Base-by-base conservation (phyloP, 2,113 vertebrate species). In the Perognathus longimembris region DNA sequence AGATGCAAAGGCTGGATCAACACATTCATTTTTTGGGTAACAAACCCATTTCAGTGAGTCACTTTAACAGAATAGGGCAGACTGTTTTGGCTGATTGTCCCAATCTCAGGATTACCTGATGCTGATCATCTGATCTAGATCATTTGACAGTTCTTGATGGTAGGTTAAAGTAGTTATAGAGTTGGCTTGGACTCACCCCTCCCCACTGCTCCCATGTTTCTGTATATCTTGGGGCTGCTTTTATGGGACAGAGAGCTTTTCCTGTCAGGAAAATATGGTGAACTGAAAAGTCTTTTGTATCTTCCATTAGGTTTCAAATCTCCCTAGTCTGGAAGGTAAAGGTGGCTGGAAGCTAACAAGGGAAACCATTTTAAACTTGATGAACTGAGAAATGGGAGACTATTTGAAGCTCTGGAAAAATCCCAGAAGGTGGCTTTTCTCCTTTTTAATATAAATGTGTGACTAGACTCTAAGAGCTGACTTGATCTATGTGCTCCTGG, bases 381-480 rank as follows among this genome's bases (percentile, higher is more conserved):
- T 96, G 95, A 97, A 94, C 92, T 96, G 85, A 94, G 95, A 97
- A 89, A 90, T 95, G 63, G 70, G 95, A 94, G 94, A 92, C 78
- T 87, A 87, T 93, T 89, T 92, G 95, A 94, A 95, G 81, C 94
- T 94, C 97, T 98, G 96, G 96, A 94, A 95, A 98, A 97, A 95
- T 36, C 88, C 79, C 79, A 92, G 86, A 94, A 94, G 83, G 86
- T 71, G 85, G 74, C 92, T 94, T 96, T 91, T 77, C 86, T 75
- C 78, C 80, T 75, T 88, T 93, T 95, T 30, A 84, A 63, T 76
- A 87, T 40, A 75, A 84, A 89, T 5, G 80, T 94, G 80, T 32
- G 91, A 93, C 50, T 57, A 78, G 89, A 34, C 86, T 89, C 73
- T 45, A 20, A 38, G 69, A 80, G 45, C 80, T 1, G 2, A 85